These are phyloP conservation scores for Rhabdornis inornatus DNA, from an alignment of 2,113 vertebrate genomes.

Conservation along the genomic window DNA sequence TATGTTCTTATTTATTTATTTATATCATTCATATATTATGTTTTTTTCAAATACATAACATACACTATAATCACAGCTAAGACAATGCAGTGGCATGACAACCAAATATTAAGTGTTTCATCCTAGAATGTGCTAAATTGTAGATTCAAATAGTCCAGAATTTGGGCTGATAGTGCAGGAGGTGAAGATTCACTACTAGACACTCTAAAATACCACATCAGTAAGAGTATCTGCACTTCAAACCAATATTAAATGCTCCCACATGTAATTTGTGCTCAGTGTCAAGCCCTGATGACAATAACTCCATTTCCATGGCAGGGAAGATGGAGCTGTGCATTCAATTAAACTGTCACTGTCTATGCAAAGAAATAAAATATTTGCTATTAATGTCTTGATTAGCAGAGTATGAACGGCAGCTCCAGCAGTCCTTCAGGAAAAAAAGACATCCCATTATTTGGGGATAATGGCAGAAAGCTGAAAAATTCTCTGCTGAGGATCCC, in stretches of 20 bases:
- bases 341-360: conserved; percentile 18
- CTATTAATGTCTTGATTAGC: conserved; percentile 8
- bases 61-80: neutral
- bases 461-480: neutral
- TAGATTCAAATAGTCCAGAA: neutral
- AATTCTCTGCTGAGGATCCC: neutral
- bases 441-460: neutral
- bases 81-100: neutral
- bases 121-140: neutral
- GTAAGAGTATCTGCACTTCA: neutral
- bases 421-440: neutral
- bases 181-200: neutral
- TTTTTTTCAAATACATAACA: neutral
- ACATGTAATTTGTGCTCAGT: neutral
- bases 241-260: neutral
- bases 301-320: neutral
- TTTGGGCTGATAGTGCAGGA: neutral
- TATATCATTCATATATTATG: neutral
- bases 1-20: neutral
- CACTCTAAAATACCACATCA: neutral
- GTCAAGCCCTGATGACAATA: conserved; percentile 24
- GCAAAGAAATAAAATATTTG: conserved; percentile 17
- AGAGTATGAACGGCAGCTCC: neutral
- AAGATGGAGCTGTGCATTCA: neutral
- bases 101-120: neutral